Percentiles rank a stretch among this genome's conserved stretches.
Evolutionary conservation across 2,888 invertebrate genomes (phyloP).

Genomic region (Limenitis arthemis): DNA sequence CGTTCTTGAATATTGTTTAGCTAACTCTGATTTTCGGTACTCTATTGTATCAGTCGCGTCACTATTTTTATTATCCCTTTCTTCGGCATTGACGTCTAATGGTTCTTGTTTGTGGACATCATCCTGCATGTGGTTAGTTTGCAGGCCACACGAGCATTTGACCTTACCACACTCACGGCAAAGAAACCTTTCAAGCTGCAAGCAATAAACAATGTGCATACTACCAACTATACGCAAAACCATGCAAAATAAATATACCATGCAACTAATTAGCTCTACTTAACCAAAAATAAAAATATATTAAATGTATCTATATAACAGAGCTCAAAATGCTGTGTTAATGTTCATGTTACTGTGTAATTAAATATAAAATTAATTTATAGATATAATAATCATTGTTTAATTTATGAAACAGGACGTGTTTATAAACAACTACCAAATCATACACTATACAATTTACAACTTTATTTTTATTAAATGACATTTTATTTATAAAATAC

Average conservation of each 20-base stretch:
- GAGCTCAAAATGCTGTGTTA: background rate
- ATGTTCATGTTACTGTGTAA: no score
- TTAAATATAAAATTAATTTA: no score
- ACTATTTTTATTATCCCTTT: slow-evolving; percentile 23
- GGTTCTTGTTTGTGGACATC: slow-evolving; percentile 30
- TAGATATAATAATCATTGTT: no score
- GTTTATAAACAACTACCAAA: no score
- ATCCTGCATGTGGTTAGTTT: slow-evolving; percentile 24
- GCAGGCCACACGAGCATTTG: slow-evolving; percentile 72
- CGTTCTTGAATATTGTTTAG: slow-evolving; percentile 42
- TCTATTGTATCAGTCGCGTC: slow-evolving; percentile 33
- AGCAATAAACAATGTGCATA: slow-evolving; percentile 74
- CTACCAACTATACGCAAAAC: slow-evolving; percentile 50
- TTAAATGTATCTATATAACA: background rate
- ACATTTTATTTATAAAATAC: no score
- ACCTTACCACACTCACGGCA: slow-evolving; percentile 79
- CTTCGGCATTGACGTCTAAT: slow-evolving; percentile 25
- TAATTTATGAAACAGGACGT: no score
- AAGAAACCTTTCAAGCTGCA: slow-evolving; percentile 82
- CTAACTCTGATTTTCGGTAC: slow-evolving; percentile 39
- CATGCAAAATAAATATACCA: slow-evolving; percentile 42
- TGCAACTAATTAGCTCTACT: slow-evolving; percentile 13
- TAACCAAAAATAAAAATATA: background rate
- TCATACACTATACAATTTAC: no score
- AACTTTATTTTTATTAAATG: no score